These are phyloP conservation scores for Xiphorhynchus elegans DNA, from an alignment of 2,113 vertebrate species.

Conservation along the genomic window DNA sequence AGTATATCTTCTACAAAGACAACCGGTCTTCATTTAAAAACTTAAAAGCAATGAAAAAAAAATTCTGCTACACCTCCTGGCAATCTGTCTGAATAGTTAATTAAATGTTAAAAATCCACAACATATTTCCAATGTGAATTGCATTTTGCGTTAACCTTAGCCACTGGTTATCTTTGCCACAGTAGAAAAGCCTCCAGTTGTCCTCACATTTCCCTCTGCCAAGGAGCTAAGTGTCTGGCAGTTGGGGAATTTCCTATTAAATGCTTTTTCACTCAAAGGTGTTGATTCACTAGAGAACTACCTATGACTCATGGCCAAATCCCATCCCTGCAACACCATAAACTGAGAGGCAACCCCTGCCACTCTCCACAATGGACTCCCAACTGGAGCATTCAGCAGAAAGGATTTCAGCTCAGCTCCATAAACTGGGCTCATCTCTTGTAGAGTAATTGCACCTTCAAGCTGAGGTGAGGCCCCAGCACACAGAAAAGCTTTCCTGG, in stretches of 20 bases:
- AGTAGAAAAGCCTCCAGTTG: background rate
- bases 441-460: background rate
- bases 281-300: background rate
- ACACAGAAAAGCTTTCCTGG: background rate
- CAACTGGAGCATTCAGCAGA: background rate
- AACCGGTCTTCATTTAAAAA: conserved; percentile 30
- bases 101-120: conserved; percentile 18
- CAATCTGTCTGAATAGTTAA: conserved; percentile 1
- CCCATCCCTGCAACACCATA: background rate
- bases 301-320: background rate
- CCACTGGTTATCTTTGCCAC: background rate
- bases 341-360: background rate
- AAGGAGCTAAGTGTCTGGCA: background rate
- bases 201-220: background rate
- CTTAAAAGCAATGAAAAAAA: conserved; percentile 39
- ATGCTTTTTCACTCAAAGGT: background rate
- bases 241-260: background rate
- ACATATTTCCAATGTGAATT: background rate
- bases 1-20: conserved; percentile 14
- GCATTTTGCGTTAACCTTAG: background rate
- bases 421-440: background rate
- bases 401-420: background rate
- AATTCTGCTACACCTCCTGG: background rate
- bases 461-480: rapidly evolving
- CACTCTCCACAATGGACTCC: rapidly evolving